A percentile compares a stretch with the other conserved stretches of the same genome.
Conservation (phyloP, 2,888 invertebrate genomes). For the Leucophora obtusa region DNA sequence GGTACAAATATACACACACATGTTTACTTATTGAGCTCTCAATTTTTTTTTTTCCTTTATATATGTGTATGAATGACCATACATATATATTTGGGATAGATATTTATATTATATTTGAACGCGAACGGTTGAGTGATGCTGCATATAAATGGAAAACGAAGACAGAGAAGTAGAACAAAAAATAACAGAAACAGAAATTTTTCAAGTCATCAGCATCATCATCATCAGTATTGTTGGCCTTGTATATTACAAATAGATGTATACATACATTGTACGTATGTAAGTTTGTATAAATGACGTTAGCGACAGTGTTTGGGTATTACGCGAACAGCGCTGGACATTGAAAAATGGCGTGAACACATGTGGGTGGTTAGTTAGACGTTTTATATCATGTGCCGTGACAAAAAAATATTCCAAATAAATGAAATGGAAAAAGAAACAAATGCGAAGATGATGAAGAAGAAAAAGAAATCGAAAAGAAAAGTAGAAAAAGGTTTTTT, state of each 20-base stretch:
- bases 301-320: slow-evolving; percentile 45
- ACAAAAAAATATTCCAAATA: slow-evolving; percentile 63
- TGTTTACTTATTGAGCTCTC: slow-evolving; percentile 29
- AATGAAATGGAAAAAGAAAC: slow-evolving; percentile 26
- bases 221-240: slow-evolving; percentile 67
- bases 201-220: slow-evolving; percentile 22
- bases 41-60: background rate
- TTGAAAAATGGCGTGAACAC: slow-evolving; percentile 73
- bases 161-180: slow-evolving; percentile 15
- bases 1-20: slow-evolving; percentile 66
- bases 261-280: background rate
- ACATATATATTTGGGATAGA: slow-evolving; percentile 68
- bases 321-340: slow-evolving; percentile 71
- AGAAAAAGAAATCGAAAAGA: slow-evolving; percentile 21
- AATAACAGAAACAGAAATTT: slow-evolving; percentile 12
- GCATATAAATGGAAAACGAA: slow-evolving; percentile 10
- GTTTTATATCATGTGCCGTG: slow-evolving; percentile 19
- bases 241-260: slow-evolving; percentile 5
- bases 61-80: background rate
- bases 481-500: slow-evolving; percentile 24
- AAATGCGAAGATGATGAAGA: slow-evolving; percentile 34
- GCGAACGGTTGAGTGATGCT: slow-evolving; percentile 61
- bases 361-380: slow-evolving; percentile 71
- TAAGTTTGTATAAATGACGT: slow-evolving; percentile 17
- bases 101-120: slow-evolving; percentile 75